These are phyloP conservation scores for Acleris cristana DNA, from an alignment of 2,888 invertebrate species.

Conservation along the genomic window DNA sequence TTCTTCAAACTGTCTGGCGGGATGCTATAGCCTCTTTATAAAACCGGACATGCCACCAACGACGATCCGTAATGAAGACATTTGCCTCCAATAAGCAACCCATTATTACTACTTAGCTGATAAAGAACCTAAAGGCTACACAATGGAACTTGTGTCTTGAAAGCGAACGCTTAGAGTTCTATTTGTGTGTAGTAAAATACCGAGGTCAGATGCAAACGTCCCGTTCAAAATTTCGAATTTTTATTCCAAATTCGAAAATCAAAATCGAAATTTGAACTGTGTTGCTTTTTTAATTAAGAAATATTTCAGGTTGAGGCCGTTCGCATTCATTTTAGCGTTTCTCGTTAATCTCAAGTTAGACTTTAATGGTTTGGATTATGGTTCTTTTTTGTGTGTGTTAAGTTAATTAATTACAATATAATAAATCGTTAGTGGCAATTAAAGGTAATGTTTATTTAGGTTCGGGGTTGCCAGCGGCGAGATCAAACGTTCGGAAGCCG, in stretches of 20 bases:
- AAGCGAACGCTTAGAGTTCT: neutral
- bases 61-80: constrained; percentile 70
- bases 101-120: constrained; percentile 58
- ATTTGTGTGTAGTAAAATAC: constrained; percentile 30
- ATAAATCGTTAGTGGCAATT: constrained; percentile 48
- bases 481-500: constrained; percentile 38
- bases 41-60: constrained; percentile 62
- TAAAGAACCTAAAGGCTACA: constrained; percentile 50
- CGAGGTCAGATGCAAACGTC: constrained; percentile 20
- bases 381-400: neutral
- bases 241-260: constrained; percentile 22
- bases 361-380: constrained; percentile 14
- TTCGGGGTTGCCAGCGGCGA: constrained; percentile 37
- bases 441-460: constrained; percentile 48
- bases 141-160: constrained; percentile 41
- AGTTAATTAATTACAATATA: constrained; percentile 40
- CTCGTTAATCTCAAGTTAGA: neutral
- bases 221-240: constrained; percentile 30
- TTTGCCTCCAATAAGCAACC: constrained; percentile 63
- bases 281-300: constrained; percentile 31
- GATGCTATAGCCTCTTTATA: constrained; percentile 35
- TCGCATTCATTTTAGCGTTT: constrained; percentile 19
- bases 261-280: constrained; percentile 34
- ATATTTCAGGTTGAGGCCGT: constrained; percentile 24
- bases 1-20: constrained; percentile 30